Base-by-base conservation (phyloP, 64 coral and sea anemone species). In the Pocillopora verrucosa region DNA sequence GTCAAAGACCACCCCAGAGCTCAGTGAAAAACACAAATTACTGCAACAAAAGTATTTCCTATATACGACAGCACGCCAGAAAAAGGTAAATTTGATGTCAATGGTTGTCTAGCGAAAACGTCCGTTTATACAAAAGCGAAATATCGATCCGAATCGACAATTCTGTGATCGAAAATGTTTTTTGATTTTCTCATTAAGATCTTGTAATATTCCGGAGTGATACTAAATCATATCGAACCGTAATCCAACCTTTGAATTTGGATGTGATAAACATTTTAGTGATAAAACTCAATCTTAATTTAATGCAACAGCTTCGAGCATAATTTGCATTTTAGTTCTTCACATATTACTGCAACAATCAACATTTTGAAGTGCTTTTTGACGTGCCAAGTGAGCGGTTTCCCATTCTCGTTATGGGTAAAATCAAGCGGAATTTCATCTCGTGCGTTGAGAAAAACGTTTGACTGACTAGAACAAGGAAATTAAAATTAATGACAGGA, bases 301-400 rank as follows among this genome's bases (percentile, higher is more conserved):
- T 79, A 11, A 79, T 79, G 76, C 56, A 79, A 79, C 45, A 45
- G 36, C 41, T 16, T 56, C 14, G 38, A 51, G 38, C 45, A 10
- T n/a, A 79, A 77, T 79, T 79, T 79, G 76, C 76, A 79, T 79
- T 59, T 77, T 79, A 1, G 76, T 79, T 79, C 38, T 78, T 79
- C 56, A 59, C 56, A 79, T 79, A 57, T 60, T 57, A 79, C 16
- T 56, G 56, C 41, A 56, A 77, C 9, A 58, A 79, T 60, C 76
- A 79, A 59, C 76, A 79, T 59, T 60, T 56, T 79, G 56, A 79
- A 79, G 76, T 79, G 59, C 56, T 79, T 58, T 79, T 79, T 79
- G 76, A 60, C 76, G 59, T 25, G 24, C 26, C 17, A 79, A 59
- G 76, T 59, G 22, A 79, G 9, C 51, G 56, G 65, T 24, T 26